Base-by-base conservation (phyloP, 2,797 vertebrate genomes). In the Chelmon rostratus region DNA sequence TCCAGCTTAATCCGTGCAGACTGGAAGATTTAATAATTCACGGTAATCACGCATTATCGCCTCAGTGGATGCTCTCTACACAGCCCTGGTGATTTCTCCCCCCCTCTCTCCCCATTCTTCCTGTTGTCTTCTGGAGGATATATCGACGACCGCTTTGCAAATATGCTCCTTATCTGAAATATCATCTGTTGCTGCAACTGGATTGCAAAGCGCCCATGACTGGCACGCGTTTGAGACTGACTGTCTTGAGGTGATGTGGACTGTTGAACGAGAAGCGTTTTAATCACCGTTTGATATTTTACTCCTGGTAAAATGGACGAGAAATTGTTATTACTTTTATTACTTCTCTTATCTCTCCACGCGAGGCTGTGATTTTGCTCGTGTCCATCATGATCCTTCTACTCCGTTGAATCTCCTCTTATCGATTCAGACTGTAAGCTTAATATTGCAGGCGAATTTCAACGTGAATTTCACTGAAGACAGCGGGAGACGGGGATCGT, bases 181-280 rank as follows among this genome's bases (percentile, higher is more conserved):
- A 94, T 95, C 95, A 96, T 96, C 95, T 96, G 95, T 96, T 96
- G 95, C 95, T 95, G 95, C 93, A 83, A 78, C 86, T 92, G 92
- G 92, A 90, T 85, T 87, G 87, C 90, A 73, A 76, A 87, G 53
- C 89, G 78, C 85, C 70, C 66, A 78, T 84, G 89, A 91, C 86
- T 81, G 89, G 83, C 87, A 84, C 88, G 79, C 77, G 86, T 78
- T 73, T 78, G 16, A 83, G 79, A 79, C 59, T 64, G 79, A 78
- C 81, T 76, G 87, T 77, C 64, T 76, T 63, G 62, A 78, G 85
- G 76, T 89, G 88, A 88, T 86, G 82, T 70, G 69, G 81, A 79
- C 79, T 84, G 46, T 72, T 59, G 38, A 77, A 82, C 85, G 54
- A 81, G 84, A 81, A 38, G 68, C 50, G 15, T 74, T 87, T 79